Conservation (phyloP, 2,888 invertebrate species). For the Sturmia bella region DNA sequence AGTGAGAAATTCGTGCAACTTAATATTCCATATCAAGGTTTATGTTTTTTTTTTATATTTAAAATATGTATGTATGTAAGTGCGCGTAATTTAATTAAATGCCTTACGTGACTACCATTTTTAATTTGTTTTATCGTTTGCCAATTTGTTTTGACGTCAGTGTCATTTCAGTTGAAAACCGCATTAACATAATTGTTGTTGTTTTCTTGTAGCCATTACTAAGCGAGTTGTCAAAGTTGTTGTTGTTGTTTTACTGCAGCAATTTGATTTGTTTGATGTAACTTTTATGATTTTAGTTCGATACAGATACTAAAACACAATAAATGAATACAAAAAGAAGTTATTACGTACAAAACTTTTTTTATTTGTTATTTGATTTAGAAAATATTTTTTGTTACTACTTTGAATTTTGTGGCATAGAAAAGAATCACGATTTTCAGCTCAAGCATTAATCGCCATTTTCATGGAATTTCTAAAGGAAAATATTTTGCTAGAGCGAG, state of each 20-base stretch:
- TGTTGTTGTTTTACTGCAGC: conserved; percentile 17
- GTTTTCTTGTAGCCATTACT: background rate
- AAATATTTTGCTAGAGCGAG: too few relatives aligned
- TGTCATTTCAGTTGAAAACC: conserved; percentile 24
- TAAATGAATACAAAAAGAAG: background rate
- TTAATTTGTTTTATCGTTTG: conserved; percentile 28
- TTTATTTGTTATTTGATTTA: too few relatives aligned
- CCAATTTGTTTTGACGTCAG: conserved; percentile 44
- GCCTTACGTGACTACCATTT: conserved; percentile 30
- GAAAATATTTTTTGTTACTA: too few relatives aligned
- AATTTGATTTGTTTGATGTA: conserved; percentile 9
- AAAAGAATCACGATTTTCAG: too few relatives aligned
- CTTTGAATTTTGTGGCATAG: too few relatives aligned
- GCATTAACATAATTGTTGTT: conserved; percentile 40
- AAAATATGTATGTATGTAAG: background rate
- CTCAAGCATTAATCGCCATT: too few relatives aligned
- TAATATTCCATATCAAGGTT: conserved; percentile 25
- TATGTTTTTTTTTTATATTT: background rate
- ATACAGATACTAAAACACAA: conserved; percentile 1
- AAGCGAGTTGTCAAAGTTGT: conserved; percentile 5
- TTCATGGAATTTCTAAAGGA: too few relatives aligned
- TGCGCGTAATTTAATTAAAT: conserved; percentile 41
- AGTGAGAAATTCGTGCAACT: background rate
- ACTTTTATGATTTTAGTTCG: conserved; percentile 7
- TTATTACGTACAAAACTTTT: background rate